Evolutionary conservation across 2,888 invertebrate genomes (phyloP).

Genomic region (Kryphioiulus occultus): DNA sequence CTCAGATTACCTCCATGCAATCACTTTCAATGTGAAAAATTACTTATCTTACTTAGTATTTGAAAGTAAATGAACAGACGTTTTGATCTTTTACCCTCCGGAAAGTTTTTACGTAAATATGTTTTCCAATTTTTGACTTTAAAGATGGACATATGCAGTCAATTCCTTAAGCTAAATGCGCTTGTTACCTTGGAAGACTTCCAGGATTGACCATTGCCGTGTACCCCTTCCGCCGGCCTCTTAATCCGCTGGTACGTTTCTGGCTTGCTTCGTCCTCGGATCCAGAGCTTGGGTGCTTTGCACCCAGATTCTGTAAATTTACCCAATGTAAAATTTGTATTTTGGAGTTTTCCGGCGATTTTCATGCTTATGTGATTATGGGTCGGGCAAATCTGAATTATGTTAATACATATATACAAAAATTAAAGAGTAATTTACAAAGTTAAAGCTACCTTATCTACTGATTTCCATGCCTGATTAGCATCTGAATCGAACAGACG

Average conservation of each 20-base stretch:
- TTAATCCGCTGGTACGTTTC: conserved; percentile 41
- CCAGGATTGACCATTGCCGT: conserved; percentile 21
- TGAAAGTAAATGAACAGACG: too few species aligned
- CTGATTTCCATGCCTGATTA: conserved; percentile 21
- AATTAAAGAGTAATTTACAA: background rate
- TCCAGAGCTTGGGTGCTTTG: conserved; percentile 10
- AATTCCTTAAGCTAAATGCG: too few species aligned
- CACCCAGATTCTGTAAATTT: conserved; percentile 3
- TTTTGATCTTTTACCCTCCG: too few species aligned
- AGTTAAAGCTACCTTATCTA: conserved; percentile 20
- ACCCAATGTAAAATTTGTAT: background rate
- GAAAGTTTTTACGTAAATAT: too few species aligned
- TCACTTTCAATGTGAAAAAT: too few species aligned
- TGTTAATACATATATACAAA: background rate
- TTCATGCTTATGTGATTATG: background rate
- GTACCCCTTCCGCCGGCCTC: conserved; percentile 47
- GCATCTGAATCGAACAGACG: conserved; percentile 32
- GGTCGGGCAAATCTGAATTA: background rate
- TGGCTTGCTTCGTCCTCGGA: background rate
- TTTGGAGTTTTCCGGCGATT: background rate
- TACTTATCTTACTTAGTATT: too few species aligned
- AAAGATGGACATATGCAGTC: too few species aligned
- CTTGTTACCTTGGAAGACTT: conserved; percentile 28
- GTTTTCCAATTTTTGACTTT: too few species aligned
- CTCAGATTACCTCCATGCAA: too few species aligned